phyloP scores from a whole-genome alignment of 2,113 vertebrate species.

The Sialia sialis region DNA sequence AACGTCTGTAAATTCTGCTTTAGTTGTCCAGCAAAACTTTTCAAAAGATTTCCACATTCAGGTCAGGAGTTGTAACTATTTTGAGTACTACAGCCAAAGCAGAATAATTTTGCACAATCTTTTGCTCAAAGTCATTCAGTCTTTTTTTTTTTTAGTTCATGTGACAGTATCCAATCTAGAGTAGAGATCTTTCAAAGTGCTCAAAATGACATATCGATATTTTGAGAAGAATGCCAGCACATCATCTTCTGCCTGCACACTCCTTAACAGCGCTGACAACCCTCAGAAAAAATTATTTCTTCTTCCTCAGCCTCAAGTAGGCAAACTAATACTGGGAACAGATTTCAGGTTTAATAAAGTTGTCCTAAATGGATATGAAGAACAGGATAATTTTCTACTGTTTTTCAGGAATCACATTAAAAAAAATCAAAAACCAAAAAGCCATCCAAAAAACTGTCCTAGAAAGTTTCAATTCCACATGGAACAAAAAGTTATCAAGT shows the following conservation, averaged over 20 bases:
- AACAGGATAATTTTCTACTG: not conserved
- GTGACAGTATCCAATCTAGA: not conserved
- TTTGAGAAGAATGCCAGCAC: not conserved
- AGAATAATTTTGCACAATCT: not conserved
- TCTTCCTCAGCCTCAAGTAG: not conserved
- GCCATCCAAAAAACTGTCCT: not conserved
- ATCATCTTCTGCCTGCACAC: not conserved
- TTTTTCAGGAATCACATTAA: not conserved
- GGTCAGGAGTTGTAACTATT: not conserved
- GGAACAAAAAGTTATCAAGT: not conserved
- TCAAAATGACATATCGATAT: not conserved
- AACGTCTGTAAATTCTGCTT: not conserved
- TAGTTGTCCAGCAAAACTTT: not conserved
- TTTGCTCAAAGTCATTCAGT: not conserved
- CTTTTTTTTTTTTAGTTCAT: not conserved
- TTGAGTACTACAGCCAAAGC: not conserved
- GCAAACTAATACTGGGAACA: not conserved
- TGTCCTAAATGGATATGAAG: not conserved
- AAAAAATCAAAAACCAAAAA: not conserved
- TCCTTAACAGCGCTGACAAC: not conserved
- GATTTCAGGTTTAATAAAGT: not conserved
- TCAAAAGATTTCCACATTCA: not conserved
- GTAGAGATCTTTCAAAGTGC: not conserved
- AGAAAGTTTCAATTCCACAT: not conserved
- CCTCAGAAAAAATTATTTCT: not conserved